These are phyloP conservation scores for Euclidia mi DNA, from an alignment of 2,888 invertebrate genomes.

Conservation along the genomic window DNA sequence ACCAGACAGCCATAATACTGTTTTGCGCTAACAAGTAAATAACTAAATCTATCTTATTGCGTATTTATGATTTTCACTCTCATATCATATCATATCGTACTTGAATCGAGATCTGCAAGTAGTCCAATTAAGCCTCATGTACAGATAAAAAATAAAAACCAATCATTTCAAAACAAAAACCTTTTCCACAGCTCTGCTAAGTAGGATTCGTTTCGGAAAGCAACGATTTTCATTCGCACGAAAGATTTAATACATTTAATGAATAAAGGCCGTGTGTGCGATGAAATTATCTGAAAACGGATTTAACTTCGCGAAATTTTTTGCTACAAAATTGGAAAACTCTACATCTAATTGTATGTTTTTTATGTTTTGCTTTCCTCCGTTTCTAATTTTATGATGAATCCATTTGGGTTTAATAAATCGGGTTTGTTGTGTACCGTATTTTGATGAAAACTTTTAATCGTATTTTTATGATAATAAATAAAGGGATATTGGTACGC, in stretches of 20 bases:
- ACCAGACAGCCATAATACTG: too few species aligned
- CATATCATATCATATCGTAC: too few species aligned
- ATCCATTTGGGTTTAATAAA: conserved; percentile 62
- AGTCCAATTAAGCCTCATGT: background rate
- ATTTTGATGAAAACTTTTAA: conserved; percentile 53
- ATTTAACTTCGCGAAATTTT: conserved; percentile 43
- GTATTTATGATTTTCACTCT: too few species aligned
- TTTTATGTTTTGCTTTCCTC: conserved; percentile 51
- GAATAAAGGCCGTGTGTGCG: conserved; percentile 22
- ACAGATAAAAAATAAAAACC: background rate
- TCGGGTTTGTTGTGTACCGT: conserved; percentile 49
- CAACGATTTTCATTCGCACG: conserved; percentile 15
- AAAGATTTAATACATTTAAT: conserved; percentile 34
- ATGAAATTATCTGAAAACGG: conserved; percentile 44
- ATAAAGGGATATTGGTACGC: conserved; percentile 20
- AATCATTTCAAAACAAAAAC: background rate
- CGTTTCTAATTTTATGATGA: conserved; percentile 56
- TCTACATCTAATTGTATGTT: conserved; percentile 55
- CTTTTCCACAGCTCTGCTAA: conserved; percentile 15
- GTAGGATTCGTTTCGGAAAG: conserved; percentile 6
- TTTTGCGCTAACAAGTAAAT: too few species aligned
- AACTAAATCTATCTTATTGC: too few species aligned
- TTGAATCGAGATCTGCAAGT: too few species aligned
- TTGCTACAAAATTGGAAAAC: conserved; percentile 56
- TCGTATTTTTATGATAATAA: conserved; percentile 39